A percentile compares a stretch with the other conserved stretches of the same genome.
phyloP scores from a whole-genome alignment of 2,888 invertebrate species.

The Pandemis heparana region DNA sequence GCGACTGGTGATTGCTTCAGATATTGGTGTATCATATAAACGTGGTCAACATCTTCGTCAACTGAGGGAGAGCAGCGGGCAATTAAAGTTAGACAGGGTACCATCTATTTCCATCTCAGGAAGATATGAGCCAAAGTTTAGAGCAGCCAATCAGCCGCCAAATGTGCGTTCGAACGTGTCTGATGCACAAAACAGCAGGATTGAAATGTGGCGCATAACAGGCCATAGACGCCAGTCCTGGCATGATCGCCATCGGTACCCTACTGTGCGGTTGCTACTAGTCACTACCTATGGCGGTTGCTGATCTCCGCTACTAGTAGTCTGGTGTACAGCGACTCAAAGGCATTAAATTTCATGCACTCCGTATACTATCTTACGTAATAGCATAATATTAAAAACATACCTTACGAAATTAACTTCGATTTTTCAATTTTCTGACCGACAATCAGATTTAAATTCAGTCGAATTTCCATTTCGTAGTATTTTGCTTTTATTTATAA shows the following conservation, averaged over 20 bases:
- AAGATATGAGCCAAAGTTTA: no score
- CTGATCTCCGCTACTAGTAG: no score
- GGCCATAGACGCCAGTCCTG: no score
- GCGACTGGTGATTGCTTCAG: no score
- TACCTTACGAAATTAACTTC: neutral
- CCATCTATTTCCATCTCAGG: no score
- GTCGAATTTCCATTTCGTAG: neutral
- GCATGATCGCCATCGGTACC: neutral
- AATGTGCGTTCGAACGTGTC: no score
- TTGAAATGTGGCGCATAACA: neutral
- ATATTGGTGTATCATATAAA: no score
- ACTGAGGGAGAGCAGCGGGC: no score
- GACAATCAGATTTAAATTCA: neutral
- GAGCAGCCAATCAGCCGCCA: no score
- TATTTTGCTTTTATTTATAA: neutral
- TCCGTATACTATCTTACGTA: neutral
- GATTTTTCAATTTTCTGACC: neutral
- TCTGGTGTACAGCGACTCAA: neutral
- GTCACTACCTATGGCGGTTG: neutral
- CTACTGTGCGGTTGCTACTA: neutral
- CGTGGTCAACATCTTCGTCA: no score
- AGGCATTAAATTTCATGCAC: neutral
- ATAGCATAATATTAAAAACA: neutral
- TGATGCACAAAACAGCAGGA: no score
- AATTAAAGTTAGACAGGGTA: no score